Conservation (phyloP, 2,888 invertebrate genomes). For the Himalopsyche japonica region DNA sequence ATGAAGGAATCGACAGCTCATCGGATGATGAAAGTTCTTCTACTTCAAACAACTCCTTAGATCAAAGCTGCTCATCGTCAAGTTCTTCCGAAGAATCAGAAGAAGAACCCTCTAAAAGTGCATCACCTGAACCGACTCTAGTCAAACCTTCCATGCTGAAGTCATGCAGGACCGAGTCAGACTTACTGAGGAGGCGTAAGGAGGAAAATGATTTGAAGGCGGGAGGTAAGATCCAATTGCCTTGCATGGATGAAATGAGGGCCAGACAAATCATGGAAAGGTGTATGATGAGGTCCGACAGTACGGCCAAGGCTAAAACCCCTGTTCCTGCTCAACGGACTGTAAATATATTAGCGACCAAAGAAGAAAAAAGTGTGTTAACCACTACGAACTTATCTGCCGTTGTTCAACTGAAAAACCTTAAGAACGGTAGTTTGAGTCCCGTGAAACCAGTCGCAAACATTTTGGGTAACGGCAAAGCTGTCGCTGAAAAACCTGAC, state of each 20-base stretch:
- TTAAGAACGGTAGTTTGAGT: constrained; percentile 24
- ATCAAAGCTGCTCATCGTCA: constrained; percentile 57
- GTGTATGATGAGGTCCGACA: constrained; percentile 29
- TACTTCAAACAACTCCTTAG: constrained; percentile 54
- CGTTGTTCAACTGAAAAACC: constrained; percentile 31
- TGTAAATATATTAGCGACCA: not conserved
- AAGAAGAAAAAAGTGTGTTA: not conserved
- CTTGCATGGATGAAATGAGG: constrained; percentile 48
- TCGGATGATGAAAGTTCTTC: constrained; percentile 57
- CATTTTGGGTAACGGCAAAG: not conserved
- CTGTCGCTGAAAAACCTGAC: not conserved
- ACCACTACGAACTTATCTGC: not conserved
- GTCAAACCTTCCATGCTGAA: constrained; percentile 45
- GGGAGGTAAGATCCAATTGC: constrained; percentile 44
- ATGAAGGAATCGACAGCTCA: constrained; percentile 60
- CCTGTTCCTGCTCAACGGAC: not conserved
- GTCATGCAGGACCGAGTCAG: constrained; percentile 56
- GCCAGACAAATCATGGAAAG: constrained; percentile 39
- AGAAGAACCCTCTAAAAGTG: constrained; percentile 51
- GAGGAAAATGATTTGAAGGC: constrained; percentile 44
- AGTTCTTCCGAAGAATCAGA: constrained; percentile 56
- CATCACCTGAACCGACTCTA: constrained; percentile 44
- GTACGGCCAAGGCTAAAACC: not conserved
- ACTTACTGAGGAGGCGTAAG: constrained; percentile 49
- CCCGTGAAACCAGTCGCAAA: constrained; percentile 53